Percentiles rank a stretch among this genome's conserved stretches.
These are phyloP conservation scores for Salvator merianae DNA, from an alignment of 2,113 vertebrate species.

Conservation along the genomic window DNA sequence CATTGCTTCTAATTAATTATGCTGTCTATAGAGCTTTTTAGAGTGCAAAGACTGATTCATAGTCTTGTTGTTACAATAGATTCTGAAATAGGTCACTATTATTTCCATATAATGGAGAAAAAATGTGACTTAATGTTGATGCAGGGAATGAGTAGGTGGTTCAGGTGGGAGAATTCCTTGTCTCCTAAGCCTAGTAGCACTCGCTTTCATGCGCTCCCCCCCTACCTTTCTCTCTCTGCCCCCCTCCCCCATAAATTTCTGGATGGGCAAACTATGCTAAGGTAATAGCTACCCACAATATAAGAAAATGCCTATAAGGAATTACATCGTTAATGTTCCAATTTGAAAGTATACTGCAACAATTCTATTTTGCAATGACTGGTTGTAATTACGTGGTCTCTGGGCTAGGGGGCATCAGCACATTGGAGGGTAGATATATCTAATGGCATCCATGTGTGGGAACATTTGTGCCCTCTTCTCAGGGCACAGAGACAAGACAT, in stretches of 20 bases:
- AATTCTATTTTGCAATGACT: too few relatives aligned
- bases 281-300: too few relatives aligned
- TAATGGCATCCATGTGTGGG: neutral
- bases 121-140: neutral
- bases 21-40: neutral
- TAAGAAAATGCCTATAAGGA: too few relatives aligned
- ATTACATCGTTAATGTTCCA: too few relatives aligned
- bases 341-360: too few relatives aligned
- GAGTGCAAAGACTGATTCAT: constrained; percentile 3
- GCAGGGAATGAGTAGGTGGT: neutral
- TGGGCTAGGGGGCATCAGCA: too few relatives aligned
- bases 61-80: constrained; percentile 6
- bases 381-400: too few relatives aligned
- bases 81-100: constrained; percentile 6
- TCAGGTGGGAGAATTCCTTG: neutral
- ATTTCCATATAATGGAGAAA: neutral
- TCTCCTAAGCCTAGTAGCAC: neutral
- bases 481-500: too few relatives aligned
- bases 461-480: neutral
- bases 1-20: constrained; percentile 16
- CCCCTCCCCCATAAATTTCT: too few relatives aligned
- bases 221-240: neutral
- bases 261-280: too few relatives aligned
- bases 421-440: neutral
- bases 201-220: too few relatives aligned